Conservation (phyloP, 2,113 vertebrate genomes). For the Ibidorhyncha struthersii region DNA sequence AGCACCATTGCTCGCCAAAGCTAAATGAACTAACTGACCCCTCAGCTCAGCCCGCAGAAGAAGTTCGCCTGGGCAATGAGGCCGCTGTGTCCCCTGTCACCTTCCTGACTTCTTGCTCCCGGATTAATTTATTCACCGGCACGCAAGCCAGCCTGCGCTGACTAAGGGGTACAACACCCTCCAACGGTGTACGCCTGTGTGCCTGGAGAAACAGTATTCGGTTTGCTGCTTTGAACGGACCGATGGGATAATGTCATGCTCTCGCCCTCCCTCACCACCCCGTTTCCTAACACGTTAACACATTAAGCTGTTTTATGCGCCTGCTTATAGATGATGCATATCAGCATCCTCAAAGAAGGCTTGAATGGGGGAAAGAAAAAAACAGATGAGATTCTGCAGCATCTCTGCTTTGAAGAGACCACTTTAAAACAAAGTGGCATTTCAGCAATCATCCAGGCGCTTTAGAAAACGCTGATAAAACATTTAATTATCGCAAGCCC, state of each 20-base stretch:
- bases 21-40: neutral
- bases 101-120: neutral
- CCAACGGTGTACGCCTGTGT: neutral
- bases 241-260: neutral
- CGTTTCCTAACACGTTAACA: neutral
- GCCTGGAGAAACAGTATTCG: neutral
- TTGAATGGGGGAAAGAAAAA: neutral
- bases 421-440: neutral
- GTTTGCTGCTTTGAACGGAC: neutral
- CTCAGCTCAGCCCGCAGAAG: conserved; percentile 7
- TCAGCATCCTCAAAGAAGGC: neutral
- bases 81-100: neutral
- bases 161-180: conserved; percentile 35
- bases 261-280: neutral
- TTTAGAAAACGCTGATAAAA: neutral
- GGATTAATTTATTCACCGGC: neutral
- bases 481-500: neutral
- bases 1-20: neutral
- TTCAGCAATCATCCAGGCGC: neutral
- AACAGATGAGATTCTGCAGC: neutral
- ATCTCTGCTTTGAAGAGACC: neutral
- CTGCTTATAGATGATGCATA: neutral
- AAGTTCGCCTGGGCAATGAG: neutral
- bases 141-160: neutral
- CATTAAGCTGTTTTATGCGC: neutral